Conservation (phyloP, 2,888 invertebrate genomes). For the Eupithecia insigniata region DNA sequence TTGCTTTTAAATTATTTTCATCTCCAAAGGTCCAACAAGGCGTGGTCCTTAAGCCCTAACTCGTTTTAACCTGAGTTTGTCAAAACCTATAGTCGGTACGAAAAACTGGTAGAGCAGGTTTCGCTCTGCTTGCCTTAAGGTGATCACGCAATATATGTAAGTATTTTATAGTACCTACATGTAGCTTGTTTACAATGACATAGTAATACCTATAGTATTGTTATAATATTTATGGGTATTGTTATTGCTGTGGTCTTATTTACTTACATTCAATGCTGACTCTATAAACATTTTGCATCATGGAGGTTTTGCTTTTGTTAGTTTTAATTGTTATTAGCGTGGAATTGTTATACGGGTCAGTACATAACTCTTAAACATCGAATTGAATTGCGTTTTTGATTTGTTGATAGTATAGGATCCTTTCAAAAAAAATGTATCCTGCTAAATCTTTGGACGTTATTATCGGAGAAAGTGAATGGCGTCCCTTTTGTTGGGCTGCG, state of each 20-base stretch:
- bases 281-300: background rate
- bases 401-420: background rate
- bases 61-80: conserved; percentile 18
- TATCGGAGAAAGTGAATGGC: background rate
- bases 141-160: background rate
- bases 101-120: conserved; percentile 29
- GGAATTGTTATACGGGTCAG: too few species aligned
- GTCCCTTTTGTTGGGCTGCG: background rate
- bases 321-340: background rate
- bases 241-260: background rate
- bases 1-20: background rate
- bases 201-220: background rate
- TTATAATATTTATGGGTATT: background rate
- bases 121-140: conserved; percentile 18
- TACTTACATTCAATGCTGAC: background rate
- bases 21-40: background rate
- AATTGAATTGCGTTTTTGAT: background rate
- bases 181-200: conserved; percentile 26
- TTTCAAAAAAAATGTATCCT: background rate
- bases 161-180: conserved; percentile 7
- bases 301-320: background rate
- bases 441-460: background rate
- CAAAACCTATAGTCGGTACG: conserved; percentile 3
- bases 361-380: background rate
- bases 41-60: background rate